These are phyloP conservation scores for Chionis minor DNA, from an alignment of 2,113 vertebrate genomes.

Conservation along the genomic window DNA sequence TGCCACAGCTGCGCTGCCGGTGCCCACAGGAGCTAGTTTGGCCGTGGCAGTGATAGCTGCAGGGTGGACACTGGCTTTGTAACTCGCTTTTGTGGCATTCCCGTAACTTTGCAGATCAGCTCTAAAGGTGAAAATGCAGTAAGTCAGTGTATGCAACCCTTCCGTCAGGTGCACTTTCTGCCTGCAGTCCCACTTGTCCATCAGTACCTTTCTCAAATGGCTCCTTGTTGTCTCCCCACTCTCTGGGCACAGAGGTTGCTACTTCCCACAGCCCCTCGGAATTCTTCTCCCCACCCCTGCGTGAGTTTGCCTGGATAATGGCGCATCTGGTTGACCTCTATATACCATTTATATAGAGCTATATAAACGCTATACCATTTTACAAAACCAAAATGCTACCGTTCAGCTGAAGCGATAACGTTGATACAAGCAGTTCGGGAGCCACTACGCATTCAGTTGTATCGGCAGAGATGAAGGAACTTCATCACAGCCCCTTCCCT, in stretches of 20 bases:
- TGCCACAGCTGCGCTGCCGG: not conserved
- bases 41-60: not conserved
- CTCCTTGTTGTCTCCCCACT: not conserved
- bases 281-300: not conserved
- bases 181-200: not conserved
- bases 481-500: not conserved
- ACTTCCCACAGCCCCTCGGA: not conserved
- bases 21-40: not conserved
- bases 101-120: not conserved
- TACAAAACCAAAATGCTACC: not conserved
- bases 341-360: no score
- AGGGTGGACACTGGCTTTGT: not conserved
- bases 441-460: fast-evolving
- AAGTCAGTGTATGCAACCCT: not conserved
- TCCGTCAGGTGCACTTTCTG: not conserved
- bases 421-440: not conserved
- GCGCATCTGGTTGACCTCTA: not conserved
- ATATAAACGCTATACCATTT: not conserved
- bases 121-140: not conserved
- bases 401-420: not conserved
- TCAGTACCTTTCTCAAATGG: not conserved
- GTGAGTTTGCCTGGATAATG: not conserved
- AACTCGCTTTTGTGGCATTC: not conserved
- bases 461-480: not conserved
- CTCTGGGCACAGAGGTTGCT: not conserved